These are phyloP conservation scores for Pachydiplax longipennis DNA, from an alignment of 2,888 invertebrate genomes.

Conservation along the genomic window DNA sequence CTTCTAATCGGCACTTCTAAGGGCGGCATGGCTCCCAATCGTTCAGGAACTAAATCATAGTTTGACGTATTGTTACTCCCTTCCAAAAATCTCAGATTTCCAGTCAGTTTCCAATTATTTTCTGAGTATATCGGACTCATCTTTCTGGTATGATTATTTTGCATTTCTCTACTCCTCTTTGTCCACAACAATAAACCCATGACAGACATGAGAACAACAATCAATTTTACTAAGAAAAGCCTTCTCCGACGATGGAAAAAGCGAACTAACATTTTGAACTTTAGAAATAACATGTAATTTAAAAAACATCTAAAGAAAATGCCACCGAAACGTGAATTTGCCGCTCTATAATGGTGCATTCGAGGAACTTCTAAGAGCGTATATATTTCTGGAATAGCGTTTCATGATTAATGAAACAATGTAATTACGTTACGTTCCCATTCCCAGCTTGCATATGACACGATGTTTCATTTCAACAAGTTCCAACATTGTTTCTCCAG, in stretches of 20 bases:
- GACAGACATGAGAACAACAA: neutral
- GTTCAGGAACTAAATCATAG: neutral
- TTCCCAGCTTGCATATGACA: neutral
- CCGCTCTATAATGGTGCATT: neutral
- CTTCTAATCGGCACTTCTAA: constrained; percentile 15
- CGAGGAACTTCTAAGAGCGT: neutral
- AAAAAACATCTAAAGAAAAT: neutral
- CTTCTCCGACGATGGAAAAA: constrained; percentile 27
- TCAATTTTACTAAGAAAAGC: neutral
- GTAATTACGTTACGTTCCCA: neutral
- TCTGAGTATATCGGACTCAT: neutral
- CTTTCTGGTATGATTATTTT: neutral
- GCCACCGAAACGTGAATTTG: neutral
- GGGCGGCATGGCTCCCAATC: neutral
- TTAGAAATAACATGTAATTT: neutral
- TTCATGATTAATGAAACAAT: neutral
- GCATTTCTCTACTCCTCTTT: neutral
- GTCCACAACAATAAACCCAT: constrained; percentile 30
- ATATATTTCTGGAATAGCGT: neutral
- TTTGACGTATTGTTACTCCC: neutral
- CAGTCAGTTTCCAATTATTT: neutral
- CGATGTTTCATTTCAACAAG: neutral
- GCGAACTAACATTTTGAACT: constrained; percentile 13
- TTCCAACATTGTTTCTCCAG: neutral
- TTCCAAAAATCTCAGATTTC: neutral